phyloP scores from a whole-genome alignment of 2,797 vertebrate species.

The Lithobates sylvaticus region DNA sequence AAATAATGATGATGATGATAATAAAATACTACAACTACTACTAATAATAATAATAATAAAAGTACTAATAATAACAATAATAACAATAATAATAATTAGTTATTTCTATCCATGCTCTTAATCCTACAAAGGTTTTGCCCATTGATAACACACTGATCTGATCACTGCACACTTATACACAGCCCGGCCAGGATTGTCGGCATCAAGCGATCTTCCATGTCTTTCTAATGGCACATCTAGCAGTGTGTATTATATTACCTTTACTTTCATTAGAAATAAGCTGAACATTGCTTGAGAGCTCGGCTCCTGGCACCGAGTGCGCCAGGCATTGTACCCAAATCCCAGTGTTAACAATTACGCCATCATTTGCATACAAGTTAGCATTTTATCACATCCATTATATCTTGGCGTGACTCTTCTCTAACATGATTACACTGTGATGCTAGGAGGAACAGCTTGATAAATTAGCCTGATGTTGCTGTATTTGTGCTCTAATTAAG shows the following conservation, averaged over 20 bases:
- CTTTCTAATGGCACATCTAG: no score
- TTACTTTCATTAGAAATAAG: neutral
- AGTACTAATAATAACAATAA: no score
- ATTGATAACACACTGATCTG: neutral
- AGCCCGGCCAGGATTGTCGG: neutral
- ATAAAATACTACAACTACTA: no score
- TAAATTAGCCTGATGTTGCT: conserved; percentile 30
- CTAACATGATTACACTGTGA: conserved; percentile 39
- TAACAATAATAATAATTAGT: no score
- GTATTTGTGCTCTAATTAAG: conserved; percentile 43
- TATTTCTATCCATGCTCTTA: no score
- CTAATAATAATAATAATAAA: no score
- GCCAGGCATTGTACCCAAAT: conserved; percentile 13
- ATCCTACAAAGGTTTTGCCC: no score
- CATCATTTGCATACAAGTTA: conserved; percentile 20
- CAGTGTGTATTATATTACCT: neutral
- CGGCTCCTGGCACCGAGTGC: neutral
- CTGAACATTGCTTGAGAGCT: neutral
- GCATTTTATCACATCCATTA: conserved; percentile 36
- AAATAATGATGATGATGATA: no score
- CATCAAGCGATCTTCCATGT: no score
- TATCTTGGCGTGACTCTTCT: conserved; percentile 48
- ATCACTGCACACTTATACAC: neutral
- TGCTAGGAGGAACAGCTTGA: conserved; percentile 18
- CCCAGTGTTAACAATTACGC: conserved; percentile 32